These are phyloP conservation scores for Phoxinus dragarum DNA, from an alignment of 2,797 vertebrate species.

Conservation along the genomic window DNA sequence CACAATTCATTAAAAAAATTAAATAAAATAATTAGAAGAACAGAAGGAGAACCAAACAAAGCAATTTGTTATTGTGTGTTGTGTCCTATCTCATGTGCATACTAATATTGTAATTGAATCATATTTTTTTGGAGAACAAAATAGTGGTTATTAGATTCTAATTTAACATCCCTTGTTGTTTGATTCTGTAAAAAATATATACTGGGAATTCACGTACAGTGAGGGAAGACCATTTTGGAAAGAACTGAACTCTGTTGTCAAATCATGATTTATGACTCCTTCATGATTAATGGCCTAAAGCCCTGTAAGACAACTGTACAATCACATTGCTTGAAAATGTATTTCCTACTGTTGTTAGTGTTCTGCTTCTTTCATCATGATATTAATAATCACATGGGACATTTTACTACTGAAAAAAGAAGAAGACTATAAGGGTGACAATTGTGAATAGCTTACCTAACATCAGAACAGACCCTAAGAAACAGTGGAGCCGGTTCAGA, in stretches of 20 bases:
- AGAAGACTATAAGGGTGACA: background rate
- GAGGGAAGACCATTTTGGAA: background rate
- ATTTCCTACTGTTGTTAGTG: background rate
- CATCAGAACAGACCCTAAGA: background rate
- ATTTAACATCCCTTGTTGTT: constrained; percentile 33
- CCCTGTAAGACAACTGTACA: constrained; percentile 7
- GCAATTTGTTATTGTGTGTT: constrained; percentile 30
- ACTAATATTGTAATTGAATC: constrained; percentile 33
- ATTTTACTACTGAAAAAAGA: background rate
- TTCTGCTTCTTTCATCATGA: background rate
- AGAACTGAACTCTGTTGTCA: constrained; percentile 3
- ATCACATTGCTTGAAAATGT: background rate
- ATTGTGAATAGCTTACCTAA: background rate
- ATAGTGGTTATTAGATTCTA: constrained; percentile 29
- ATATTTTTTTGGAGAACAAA: constrained; percentile 15
- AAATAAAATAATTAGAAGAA: background rate
- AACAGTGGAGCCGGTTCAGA: no score
- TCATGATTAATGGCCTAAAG: background rate
- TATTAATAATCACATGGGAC: background rate
- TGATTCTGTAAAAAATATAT: constrained; percentile 54
- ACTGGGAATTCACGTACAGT: constrained; percentile 44
- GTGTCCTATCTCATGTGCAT: constrained; percentile 35
- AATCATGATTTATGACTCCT: constrained; percentile 24
- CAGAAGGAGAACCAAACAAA: constrained; percentile 19
- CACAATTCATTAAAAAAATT: background rate